Base-by-base conservation (phyloP, 2,797 vertebrate species). In the Staurois parvus region DNA sequence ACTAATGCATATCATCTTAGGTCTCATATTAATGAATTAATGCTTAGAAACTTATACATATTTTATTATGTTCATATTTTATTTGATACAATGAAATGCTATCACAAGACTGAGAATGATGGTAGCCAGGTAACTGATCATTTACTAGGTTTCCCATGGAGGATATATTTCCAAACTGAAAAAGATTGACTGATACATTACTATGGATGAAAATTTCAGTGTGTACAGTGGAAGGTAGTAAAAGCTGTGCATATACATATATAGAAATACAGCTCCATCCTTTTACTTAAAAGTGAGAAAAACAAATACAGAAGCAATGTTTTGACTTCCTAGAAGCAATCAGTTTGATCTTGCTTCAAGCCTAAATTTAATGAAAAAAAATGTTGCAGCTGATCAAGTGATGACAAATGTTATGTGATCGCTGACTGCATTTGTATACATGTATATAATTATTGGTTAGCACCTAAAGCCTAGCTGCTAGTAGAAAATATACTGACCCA, bases 291-390 rank as follows among this genome's bases (percentile, higher is more conserved):
- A 29, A 28, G 26, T 78, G 34, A 67, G 42, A 26, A 66, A 64
- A 77, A 78, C 26, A 62, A 30, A 67, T 40, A 67, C 15, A 42
- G 11, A 34, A 34, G 26, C 45, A 26, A 48, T 30, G 26, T 68
- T 79, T 79, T 26, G 37, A 77, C n/a, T 77, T 77, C 75, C 75
- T 30, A 66, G 34, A 24, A 45, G n/a, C 59, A 78, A 26, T 2
- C 34, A 66, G 59, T 42, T 78, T 78, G 34, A 78, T 78, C 59
- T 40, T 21, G 76, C n/a, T 5, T 78, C 40, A 40, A 21, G 34
- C 19, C 59, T 13, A 68, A 67, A n/a, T 45, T 67, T 79, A 79
- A 79, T 79, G 62, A 79, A 79, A 45, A 76, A 77, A 77, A 68
- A 67, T 67, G 26, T 67, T 68, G 62, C 62, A 29, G 76, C 62